Base-by-base conservation (phyloP, 2,888 invertebrate species). In the Adelphocoris suturalis region DNA sequence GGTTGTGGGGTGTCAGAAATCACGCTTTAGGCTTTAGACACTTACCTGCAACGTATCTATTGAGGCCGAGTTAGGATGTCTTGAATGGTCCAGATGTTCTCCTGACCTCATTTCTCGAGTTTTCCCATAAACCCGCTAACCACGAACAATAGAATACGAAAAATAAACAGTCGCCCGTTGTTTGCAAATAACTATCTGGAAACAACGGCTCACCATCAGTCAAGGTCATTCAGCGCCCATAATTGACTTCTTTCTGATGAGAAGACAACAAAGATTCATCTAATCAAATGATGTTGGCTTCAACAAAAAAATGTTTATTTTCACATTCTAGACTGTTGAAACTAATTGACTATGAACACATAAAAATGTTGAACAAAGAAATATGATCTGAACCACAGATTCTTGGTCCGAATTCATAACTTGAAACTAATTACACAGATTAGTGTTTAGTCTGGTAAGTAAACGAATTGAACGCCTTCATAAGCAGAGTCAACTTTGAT, bases 91-190 rank as follows among this genome's bases (percentile, higher is more conserved):
- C 52, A 16, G 52, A 37, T 37, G 37, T 37, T 37, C 16, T 57
- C 57, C 57, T 68, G 27, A 68, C 68, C 68, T 23, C 12, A 12
- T 68, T 68, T 68, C 68, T 27, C 68, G 12, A 3, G 16, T 14
- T 19, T 16, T 16, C 61, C 2, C n/a, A 68, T 19, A 68, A 68
- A 68, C 68, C 0, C 19, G 23, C 61, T 19, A n/a, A 19, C 0
- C 19, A 12, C 9, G n/a, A 61, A 61, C 19, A 68, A 23, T 23
- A 23, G 27, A 68, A 68, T 12, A 12, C 68, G 19, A 12, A 68
- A 68, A 68, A 27, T 68, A 68, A 68, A 68, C 68, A 19, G 23
- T 23, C 68, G n/a, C 61, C 61, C n/a, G 68, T 23, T 68, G 27
- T 68, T 68, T 0, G 68, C 23, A 23, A 68, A 68, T 12, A 61